These are phyloP conservation scores for Callipepla squamata DNA, from an alignment of 2,113 vertebrate genomes.

Conservation along the genomic window DNA sequence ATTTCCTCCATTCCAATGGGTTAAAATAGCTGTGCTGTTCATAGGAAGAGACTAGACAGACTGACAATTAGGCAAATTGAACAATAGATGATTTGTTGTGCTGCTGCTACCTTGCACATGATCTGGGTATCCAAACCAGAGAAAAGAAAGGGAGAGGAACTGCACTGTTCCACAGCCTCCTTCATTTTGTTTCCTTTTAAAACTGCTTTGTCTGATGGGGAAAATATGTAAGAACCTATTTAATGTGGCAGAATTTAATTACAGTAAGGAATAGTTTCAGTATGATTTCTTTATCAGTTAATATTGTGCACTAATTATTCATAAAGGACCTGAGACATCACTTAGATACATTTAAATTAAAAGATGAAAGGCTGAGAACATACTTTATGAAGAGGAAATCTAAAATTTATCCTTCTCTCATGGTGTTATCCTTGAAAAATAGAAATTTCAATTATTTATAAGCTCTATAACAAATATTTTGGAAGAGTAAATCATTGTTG, in stretches of 20 bases:
- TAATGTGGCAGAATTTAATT: constrained; percentile 13
- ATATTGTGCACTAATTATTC: constrained; percentile 39
- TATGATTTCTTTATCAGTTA: constrained; percentile 26
- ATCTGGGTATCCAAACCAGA: background rate
- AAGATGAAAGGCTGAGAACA: background rate
- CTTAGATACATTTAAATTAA: constrained; percentile 21
- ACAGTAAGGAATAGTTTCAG: background rate
- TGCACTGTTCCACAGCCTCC: background rate
- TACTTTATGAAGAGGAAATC: background rate
- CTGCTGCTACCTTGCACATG: background rate
- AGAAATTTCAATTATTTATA: constrained; percentile 3
- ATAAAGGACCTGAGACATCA: constrained; percentile 15
- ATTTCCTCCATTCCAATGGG: background rate
- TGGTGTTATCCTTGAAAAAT: constrained; percentile 6
- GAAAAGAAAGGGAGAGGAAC: background rate
- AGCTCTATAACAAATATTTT: background rate
- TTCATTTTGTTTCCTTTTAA: background rate
- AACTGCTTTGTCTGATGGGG: background rate
- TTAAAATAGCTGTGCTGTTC: background rate
- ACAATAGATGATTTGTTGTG: background rate
- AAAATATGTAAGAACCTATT: background rate
- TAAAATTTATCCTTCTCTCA: background rate
- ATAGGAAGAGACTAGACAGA: background rate
- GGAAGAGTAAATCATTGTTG: background rate
- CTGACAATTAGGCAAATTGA: background rate